A percentile compares a stretch with the other conserved stretches of the same genome.
Evolutionary conservation across 2,888 invertebrate genomes (phyloP).

Genomic region (Coremacera marginata): DNA sequence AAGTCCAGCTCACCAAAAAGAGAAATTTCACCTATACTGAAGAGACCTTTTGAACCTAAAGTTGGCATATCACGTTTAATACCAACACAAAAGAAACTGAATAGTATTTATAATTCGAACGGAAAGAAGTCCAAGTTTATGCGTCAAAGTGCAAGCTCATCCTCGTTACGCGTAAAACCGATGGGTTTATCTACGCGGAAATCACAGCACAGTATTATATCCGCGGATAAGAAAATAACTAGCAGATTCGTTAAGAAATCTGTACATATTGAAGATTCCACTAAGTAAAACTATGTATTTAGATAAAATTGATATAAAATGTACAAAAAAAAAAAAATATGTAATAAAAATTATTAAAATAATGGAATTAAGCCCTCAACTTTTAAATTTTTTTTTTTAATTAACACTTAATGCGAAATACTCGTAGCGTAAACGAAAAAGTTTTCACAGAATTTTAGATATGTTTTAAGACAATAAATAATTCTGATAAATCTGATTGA

Average conservation of each 20-base stretch:
- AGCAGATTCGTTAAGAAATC: not conserved
- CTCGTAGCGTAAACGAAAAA: too few species aligned
- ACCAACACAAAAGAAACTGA: constrained; percentile 36
- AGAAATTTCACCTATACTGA: constrained; percentile 34
- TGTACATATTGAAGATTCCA: not conserved
- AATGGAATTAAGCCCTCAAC: too few species aligned
- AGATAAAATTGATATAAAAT: not conserved
- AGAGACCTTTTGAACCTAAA: constrained; percentile 20
- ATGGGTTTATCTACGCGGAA: not conserved
- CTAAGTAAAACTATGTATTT: constrained; percentile 49
- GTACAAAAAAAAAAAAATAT: not conserved
- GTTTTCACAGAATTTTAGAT: too few species aligned
- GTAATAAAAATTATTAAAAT: not conserved
- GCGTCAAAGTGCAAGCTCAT: constrained; percentile 22
- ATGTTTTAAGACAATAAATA: too few species aligned
- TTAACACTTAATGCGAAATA: too few species aligned
- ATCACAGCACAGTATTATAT: constrained; percentile 6
- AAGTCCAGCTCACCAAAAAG: constrained; percentile 13
- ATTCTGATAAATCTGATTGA: too few species aligned
- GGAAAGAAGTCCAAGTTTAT: constrained; percentile 30
- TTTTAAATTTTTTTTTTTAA: too few species aligned
- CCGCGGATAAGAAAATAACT: not conserved
- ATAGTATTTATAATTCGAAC: constrained; percentile 33
- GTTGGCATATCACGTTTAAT: constrained; percentile 16
- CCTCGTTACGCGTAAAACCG: constrained; percentile 32